Conservation (phyloP, 2,113 vertebrate species). For the Onychorhynchus coronatus region DNA sequence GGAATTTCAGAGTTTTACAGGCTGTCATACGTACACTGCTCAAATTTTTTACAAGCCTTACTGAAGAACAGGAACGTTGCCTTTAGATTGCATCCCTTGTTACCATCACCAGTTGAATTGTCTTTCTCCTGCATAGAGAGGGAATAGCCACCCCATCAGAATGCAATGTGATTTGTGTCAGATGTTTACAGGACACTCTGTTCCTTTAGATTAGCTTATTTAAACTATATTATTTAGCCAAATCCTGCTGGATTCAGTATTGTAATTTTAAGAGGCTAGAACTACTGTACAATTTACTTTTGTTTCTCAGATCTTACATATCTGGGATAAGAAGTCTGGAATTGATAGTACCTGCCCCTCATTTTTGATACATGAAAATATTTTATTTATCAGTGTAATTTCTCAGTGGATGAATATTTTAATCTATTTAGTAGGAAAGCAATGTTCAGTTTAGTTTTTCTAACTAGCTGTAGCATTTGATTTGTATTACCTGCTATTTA, state of each 20-base stretch:
- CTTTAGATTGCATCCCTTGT: constrained; percentile 32
- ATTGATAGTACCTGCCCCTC: neutral
- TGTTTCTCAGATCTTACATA: constrained; percentile 1
- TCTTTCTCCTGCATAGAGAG: constrained; percentile 20
- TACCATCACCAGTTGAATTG: neutral
- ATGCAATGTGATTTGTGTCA: constrained; percentile 29
- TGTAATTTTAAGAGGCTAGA: constrained; percentile 47
- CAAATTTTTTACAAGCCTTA: constrained; percentile 61
- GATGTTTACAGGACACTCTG: constrained; percentile 59
- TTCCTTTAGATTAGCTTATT: constrained; percentile 60
- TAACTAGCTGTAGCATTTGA: constrained; percentile 22
- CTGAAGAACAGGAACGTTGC: constrained; percentile 50
- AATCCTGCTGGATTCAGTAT: constrained; percentile 56
- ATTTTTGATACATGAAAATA: constrained; percentile 23
- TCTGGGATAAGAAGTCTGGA: neutral
- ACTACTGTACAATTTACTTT: constrained; percentile 8
- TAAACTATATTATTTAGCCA: constrained; percentile 53
- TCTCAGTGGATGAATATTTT: constrained; percentile 29
- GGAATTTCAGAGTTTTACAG: constrained; percentile 31
- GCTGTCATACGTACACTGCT: constrained; percentile 43
- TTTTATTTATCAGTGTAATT: constrained; percentile 44
- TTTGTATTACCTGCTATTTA: constrained; percentile 28
- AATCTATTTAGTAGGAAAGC: constrained; percentile 47
- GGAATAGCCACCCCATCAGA: neutral
- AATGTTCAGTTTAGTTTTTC: constrained; percentile 2